Percentiles rank a stretch among this genome's conserved stretches.
Evolutionary conservation across 2,113 vertebrate genomes (phyloP).

Genomic region (Speoplatyrhinus poulsoni): DNA sequence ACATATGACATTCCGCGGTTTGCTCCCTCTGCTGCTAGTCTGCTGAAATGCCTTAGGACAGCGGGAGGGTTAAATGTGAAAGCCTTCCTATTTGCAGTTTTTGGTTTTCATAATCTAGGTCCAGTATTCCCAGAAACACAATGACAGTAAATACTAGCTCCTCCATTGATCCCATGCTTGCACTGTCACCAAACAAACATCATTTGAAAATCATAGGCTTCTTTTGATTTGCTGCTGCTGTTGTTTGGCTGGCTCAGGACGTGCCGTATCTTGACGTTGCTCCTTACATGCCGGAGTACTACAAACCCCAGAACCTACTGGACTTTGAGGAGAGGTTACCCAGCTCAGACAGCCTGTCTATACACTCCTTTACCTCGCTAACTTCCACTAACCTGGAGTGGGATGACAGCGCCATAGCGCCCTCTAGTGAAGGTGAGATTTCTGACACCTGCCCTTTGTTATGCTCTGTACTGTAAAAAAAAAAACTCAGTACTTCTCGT

Average conservation of each 20-base stretch:
- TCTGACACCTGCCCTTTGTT: background rate
- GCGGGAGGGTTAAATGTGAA: too few species aligned
- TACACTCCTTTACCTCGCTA: conserved; percentile 95
- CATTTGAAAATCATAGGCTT: too few species aligned
- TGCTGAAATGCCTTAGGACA: too few species aligned
- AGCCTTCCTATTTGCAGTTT: too few species aligned
- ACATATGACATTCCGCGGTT: too few species aligned
- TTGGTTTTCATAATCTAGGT: too few species aligned
- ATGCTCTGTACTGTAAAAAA: background rate
- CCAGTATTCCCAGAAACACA: too few species aligned
- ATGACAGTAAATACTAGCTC: too few species aligned
- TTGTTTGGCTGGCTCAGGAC: conserved; percentile 75
- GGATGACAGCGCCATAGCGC: conserved; percentile 97
- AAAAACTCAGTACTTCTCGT: background rate
- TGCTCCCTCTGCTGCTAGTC: too few species aligned
- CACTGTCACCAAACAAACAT: too few species aligned
- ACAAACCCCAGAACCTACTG: conserved; percentile 93
- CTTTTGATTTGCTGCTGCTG: background rate
- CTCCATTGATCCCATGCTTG: too few species aligned
- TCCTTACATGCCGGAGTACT: conserved; percentile 98
- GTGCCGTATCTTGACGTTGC: conserved; percentile 95
- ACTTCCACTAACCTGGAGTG: conserved; percentile 98
- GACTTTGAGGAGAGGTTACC: conserved; percentile 96
- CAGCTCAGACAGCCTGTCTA: conserved; percentile 92
- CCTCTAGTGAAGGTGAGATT: conserved; percentile 92